A percentile compares a stretch with the other conserved stretches of the same genome.
phyloP scores from a whole-genome alignment of 2,797 vertebrate species.

The Onychomys torridus region DNA sequence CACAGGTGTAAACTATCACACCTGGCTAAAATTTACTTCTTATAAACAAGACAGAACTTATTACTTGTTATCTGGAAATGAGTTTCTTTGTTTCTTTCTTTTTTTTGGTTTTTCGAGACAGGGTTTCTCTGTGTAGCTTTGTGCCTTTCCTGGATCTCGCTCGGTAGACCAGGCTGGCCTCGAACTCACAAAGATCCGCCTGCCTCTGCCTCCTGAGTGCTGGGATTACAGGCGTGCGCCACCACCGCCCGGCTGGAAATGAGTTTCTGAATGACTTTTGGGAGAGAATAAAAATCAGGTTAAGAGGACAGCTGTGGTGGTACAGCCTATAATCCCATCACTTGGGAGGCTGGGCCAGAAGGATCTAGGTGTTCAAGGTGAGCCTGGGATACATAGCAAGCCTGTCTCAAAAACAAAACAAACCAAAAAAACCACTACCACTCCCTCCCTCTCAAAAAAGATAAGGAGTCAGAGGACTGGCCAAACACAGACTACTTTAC shows the following conservation, averaged over 20 bases:
- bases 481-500: not conserved
- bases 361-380: not conserved
- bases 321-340: not conserved
- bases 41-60: conserved; percentile 41
- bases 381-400: not conserved
- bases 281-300: conserved; percentile 19
- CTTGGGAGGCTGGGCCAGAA: not conserved
- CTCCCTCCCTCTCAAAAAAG: not conserved
- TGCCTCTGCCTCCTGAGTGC: too few relatives aligned
- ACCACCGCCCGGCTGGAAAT: too few relatives aligned
- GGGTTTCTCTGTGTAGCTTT: too few relatives aligned
- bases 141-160: too few relatives aligned
- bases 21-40: not conserved
- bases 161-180: too few relatives aligned
- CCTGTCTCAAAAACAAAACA: not conserved
- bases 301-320: not conserved
- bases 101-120: too few relatives aligned
- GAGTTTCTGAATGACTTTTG: conserved; percentile 37
- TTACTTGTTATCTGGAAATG: conserved; percentile 46
- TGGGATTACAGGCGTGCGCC: too few relatives aligned
- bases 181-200: too few relatives aligned
- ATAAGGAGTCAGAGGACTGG: conserved; percentile 17
- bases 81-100: too few relatives aligned
- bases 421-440: not conserved
- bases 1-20: not conserved